phyloP scores from a whole-genome alignment of 1,140 invertebrate genomes.

The Octopus sinensis region DNA sequence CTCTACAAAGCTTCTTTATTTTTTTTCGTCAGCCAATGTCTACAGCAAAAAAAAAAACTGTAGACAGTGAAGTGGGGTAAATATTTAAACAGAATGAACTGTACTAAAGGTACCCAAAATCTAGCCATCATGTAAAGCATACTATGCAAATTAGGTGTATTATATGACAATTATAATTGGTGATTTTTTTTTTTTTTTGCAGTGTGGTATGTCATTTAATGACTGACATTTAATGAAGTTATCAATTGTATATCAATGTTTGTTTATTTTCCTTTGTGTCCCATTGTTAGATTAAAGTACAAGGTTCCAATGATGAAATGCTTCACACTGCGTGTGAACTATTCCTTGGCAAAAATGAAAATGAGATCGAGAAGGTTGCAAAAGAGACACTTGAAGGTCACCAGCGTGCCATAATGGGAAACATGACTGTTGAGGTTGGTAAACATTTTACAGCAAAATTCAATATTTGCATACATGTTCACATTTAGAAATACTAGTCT shows the following conservation, averaged over 20 bases:
- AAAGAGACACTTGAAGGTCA: slow-evolving; percentile 95
- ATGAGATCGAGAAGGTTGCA: slow-evolving; percentile 88
- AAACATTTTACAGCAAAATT: neutral
- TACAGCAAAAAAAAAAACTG: no score
- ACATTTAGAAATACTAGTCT: no score
- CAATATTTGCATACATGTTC: no score
- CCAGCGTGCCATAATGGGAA: slow-evolving; percentile 96
- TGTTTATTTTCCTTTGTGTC: neutral
- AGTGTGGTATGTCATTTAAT: neutral
- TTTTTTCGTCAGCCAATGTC: no score
- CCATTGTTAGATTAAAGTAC: slow-evolving; percentile 81
- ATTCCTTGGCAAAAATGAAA: slow-evolving; percentile 87
- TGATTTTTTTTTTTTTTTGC: neutral
- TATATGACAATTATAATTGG: no score
- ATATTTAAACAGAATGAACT: no score
- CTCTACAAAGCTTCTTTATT: no score
- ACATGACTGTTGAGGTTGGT: slow-evolving; percentile 90
- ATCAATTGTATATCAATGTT: neutral
- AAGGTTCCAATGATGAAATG: slow-evolving; percentile 95
- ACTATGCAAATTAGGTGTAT: no score
- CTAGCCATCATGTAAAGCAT: no score
- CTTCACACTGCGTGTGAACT: slow-evolving; percentile 92
- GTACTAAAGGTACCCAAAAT: no score
- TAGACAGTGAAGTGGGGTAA: no score
- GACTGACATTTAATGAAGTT: neutral